A percentile compares a stretch with the other conserved stretches of the same genome.
Evolutionary conservation across 2,113 vertebrate species (phyloP).

Genomic region (Coryphaenoides rupestris): DNA sequence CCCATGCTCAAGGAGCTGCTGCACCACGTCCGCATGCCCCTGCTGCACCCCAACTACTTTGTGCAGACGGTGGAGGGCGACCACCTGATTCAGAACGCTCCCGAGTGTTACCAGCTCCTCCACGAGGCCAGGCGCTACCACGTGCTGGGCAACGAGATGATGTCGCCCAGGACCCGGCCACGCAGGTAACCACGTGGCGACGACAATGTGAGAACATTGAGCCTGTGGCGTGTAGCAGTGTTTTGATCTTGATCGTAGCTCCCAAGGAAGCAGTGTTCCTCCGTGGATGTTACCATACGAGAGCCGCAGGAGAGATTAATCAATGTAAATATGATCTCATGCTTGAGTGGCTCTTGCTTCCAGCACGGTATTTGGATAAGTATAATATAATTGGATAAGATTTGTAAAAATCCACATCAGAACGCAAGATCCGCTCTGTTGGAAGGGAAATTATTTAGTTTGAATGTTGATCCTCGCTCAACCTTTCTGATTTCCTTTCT

Average conservation of each 20-base stretch:
- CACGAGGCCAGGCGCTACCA: slow-evolving; percentile 96
- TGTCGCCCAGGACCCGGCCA: slow-evolving; percentile 94
- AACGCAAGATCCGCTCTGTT: not conserved
- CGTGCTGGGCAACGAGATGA: slow-evolving; percentile 98
- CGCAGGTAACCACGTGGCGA: slow-evolving; percentile 94
- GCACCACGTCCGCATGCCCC: slow-evolving; percentile 88
- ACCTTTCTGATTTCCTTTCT: not conserved
- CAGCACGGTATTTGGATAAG: too few relatives aligned
- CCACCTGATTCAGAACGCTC: slow-evolving; percentile 91
- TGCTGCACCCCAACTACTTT: slow-evolving; percentile 97
- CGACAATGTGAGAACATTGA: too few relatives aligned
- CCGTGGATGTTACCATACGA: too few relatives aligned
- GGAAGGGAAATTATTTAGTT: not conserved
- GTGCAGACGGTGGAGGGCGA: slow-evolving; percentile 98
- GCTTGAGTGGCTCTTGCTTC: too few relatives aligned
- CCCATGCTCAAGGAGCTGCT: slow-evolving; percentile 87
- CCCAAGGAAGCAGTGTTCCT: too few relatives aligned
- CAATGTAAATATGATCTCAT: too few relatives aligned
- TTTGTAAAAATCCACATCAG: too few relatives aligned
- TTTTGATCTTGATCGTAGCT: too few relatives aligned
- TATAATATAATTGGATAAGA: too few relatives aligned
- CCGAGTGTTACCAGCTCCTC: slow-evolving; percentile 94
- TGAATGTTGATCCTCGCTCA: slow-evolving; percentile 2
- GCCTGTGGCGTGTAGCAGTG: too few relatives aligned
- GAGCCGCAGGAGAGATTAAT: too few relatives aligned